Conservation (phyloP, 2,797 vertebrate genomes). For the Danio albolineatus region DNA sequence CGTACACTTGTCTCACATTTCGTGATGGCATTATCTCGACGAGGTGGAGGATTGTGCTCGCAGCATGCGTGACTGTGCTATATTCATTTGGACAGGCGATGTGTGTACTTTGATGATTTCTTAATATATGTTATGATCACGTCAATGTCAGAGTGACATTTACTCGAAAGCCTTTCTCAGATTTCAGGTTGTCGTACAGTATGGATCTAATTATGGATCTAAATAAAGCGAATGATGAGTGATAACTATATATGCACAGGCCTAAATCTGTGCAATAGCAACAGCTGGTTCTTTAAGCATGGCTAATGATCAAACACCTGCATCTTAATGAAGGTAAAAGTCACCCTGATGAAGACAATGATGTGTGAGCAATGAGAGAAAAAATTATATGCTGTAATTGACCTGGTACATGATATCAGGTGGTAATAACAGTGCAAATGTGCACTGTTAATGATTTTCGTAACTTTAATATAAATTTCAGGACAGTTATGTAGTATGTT, state of each 20-base stretch:
- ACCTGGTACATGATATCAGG: background rate
- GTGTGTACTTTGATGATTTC: constrained; percentile 10
- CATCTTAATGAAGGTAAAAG: constrained; percentile 47
- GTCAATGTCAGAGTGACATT: background rate
- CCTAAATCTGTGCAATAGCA: constrained; percentile 9
- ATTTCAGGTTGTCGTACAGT: background rate
- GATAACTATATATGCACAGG: background rate
- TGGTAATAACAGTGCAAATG: too few relatives aligned
- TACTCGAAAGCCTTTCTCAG: background rate
- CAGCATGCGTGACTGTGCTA: constrained; percentile 14
- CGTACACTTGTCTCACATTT: constrained; percentile 50
- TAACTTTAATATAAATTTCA: too few relatives aligned
- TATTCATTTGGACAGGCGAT: constrained; percentile 4
- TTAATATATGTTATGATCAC: constrained; percentile 1
- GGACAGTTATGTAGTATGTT: too few relatives aligned
- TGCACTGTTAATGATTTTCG: too few relatives aligned
- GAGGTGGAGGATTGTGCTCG: background rate
- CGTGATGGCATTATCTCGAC: constrained; percentile 22
- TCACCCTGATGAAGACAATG: constrained; percentile 5
- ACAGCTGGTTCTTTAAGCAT: constrained; percentile 48
- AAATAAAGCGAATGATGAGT: background rate
- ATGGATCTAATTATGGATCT: background rate
- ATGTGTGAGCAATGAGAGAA: background rate
- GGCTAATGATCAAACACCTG: constrained; percentile 47
- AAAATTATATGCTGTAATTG: background rate